Percentiles rank a stretch among this genome's conserved stretches.
Conservation (phyloP, 2,888 invertebrate species). For the Cremastinae sp. region DNA sequence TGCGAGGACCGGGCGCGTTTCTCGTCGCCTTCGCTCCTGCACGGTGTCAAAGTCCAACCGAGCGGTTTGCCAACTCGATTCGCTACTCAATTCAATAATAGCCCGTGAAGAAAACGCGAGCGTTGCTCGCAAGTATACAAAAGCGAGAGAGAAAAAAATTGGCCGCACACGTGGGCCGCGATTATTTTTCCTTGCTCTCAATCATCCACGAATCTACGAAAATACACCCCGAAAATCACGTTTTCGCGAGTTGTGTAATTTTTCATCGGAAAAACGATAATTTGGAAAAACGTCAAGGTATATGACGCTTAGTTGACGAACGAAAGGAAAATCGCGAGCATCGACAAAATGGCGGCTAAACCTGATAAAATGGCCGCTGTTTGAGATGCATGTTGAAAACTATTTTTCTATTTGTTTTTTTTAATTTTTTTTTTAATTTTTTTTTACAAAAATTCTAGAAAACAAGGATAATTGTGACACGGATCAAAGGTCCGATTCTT, state of each 20-base stretch:
- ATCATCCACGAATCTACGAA: too few species aligned
- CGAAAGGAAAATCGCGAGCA: too few species aligned
- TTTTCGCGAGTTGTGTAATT: too few species aligned
- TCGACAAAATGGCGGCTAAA: too few species aligned
- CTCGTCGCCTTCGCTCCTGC: constrained; percentile 36
- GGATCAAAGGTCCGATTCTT: constrained; percentile 11
- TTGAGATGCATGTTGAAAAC: background rate
- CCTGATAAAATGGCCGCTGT: too few species aligned
- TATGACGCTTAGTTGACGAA: too few species aligned
- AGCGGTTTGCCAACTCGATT: constrained; percentile 52
- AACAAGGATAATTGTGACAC: background rate
- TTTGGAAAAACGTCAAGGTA: background rate
- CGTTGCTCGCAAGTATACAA: background rate
- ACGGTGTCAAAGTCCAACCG: constrained; percentile 57
- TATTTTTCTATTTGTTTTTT: too few species aligned
- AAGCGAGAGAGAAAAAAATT: constrained; percentile 1
- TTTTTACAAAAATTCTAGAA: background rate
- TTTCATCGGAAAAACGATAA: background rate
- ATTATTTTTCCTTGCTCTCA: too few species aligned
- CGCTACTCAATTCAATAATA: constrained; percentile 47
- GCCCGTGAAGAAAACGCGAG: constrained; percentile 17
- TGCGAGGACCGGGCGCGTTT: constrained; percentile 27
- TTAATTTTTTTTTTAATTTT: too few species aligned
- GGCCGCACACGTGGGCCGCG: constrained; percentile 28
- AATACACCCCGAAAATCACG: too few species aligned